These are phyloP conservation scores for Macrosiphum euphorbiae DNA, from an alignment of 2,888 invertebrate species.

Conservation along the genomic window DNA sequence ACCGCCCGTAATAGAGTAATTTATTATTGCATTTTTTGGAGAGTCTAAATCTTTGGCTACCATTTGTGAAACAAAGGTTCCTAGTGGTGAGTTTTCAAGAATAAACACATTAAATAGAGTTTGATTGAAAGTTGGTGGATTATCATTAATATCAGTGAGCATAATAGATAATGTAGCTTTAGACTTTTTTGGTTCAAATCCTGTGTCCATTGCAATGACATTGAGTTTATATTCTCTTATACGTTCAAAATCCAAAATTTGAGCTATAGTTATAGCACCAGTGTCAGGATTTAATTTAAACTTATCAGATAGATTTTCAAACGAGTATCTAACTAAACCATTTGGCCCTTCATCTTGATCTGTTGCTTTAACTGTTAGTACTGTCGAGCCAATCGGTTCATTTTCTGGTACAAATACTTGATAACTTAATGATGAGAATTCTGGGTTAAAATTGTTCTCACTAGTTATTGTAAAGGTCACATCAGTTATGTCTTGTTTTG, in stretches of 20 bases:
- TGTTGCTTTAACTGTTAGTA: constrained; percentile 85
- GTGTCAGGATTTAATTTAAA: constrained; percentile 83
- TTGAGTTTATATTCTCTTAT: constrained; percentile 87
- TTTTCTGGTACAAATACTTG: constrained; percentile 94
- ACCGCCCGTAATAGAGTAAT: constrained; percentile 85
- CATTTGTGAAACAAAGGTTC: constrained; percentile 82
- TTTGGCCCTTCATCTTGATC: constrained; percentile 92
- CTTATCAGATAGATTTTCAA: constrained; percentile 86
- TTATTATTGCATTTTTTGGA: constrained; percentile 86
- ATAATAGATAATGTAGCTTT: constrained; percentile 87
- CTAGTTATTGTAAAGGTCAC: constrained; percentile 86
- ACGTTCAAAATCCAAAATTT: constrained; percentile 88
- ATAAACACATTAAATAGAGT: constrained; percentile 82
- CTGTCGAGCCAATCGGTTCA: constrained; percentile 86
- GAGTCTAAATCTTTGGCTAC: constrained; percentile 88
- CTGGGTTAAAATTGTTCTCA: constrained; percentile 84
- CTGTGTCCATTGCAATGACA: constrained; percentile 89
- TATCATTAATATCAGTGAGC: constrained; percentile 93
- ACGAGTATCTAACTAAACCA: constrained; percentile 87
- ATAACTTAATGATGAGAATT: constrained; percentile 86
- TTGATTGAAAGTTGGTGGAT: constrained; percentile 88
- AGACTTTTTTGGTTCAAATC: constrained; percentile 82
- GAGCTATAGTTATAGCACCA: constrained; percentile 85
- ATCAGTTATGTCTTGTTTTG: constrained; percentile 82
- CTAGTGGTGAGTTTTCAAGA: constrained; percentile 84